Percentiles rank a stretch among this genome's conserved stretches.
phyloP scores from a whole-genome alignment of 2,797 vertebrate genomes.

The Myoxocephalus aenaeus region DNA sequence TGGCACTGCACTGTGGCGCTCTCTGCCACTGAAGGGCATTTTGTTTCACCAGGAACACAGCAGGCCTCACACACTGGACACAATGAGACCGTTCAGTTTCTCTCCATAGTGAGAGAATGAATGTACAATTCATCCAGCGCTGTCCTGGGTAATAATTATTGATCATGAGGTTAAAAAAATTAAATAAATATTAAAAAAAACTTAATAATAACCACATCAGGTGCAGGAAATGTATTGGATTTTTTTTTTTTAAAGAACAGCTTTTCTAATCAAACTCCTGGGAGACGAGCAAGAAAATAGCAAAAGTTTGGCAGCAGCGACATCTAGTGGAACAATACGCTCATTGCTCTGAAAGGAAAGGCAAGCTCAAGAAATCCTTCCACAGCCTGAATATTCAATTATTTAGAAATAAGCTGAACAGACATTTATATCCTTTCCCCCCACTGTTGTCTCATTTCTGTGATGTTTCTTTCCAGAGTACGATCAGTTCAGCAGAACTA shows the following conservation, averaged over 20 bases:
- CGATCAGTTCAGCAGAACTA: background rate
- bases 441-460: background rate
- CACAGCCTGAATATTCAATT: background rate
- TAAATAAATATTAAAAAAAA: no score
- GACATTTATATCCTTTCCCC: background rate
- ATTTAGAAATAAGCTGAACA: background rate
- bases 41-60: constrained; percentile 74
- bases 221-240: no score
- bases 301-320: constrained; percentile 45
- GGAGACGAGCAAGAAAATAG: background rate
- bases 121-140: background rate
- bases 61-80: constrained; percentile 69
- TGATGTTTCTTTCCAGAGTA: background rate
- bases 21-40: constrained; percentile 71
- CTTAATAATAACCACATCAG: no score
- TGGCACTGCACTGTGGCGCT: constrained; percentile 60
- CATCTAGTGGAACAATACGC: constrained; percentile 61
- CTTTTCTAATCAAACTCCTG: background rate
- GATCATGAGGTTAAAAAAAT: no score
- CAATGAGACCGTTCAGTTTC: constrained; percentile 74
- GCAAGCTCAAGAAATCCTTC: background rate
- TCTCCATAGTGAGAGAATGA: constrained; percentile 21
- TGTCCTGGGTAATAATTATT: background rate
- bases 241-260: background rate
- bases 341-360: constrained; percentile 11